phyloP scores from a whole-genome alignment of 1,140 invertebrate species.

The Drosophila parabipectinata region DNA sequence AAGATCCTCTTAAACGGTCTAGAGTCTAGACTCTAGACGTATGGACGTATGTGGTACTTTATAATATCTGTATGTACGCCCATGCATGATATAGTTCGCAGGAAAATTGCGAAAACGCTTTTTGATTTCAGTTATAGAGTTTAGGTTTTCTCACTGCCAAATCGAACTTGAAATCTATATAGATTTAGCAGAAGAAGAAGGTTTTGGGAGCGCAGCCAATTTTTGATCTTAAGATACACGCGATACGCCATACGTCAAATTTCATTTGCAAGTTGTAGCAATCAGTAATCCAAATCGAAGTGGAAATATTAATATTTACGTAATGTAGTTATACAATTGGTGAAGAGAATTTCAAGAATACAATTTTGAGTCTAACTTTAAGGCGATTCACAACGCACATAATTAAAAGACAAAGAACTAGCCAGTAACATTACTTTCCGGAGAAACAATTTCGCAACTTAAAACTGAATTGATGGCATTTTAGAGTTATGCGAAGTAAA shows the following conservation, averaged over 20 bases:
- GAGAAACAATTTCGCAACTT: slow-evolving; percentile 46
- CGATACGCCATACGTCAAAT: slow-evolving; percentile 31
- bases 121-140: slow-evolving; percentile 44
- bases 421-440: slow-evolving; percentile 43
- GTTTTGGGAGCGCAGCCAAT: background rate
- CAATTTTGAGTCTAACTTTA: slow-evolving; percentile 51
- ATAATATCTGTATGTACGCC: background rate
- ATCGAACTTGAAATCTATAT: slow-evolving; percentile 39
- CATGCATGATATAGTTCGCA: background rate
- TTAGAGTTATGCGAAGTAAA: slow-evolving; percentile 58
- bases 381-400: slow-evolving; percentile 68
- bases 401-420: slow-evolving; percentile 40
- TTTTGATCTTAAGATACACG: background rate
- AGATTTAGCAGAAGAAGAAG: slow-evolving; percentile 16
- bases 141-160: slow-evolving; percentile 77
- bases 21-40: slow-evolving; percentile 4
- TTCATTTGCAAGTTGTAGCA: slow-evolving; percentile 78
- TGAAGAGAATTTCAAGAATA: slow-evolving; percentile 40
- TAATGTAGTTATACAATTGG: slow-evolving; percentile 46
- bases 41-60: slow-evolving; percentile 3
- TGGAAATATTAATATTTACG: slow-evolving; percentile 58
- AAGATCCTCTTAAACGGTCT: slow-evolving; percentile 15
- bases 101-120: slow-evolving; percentile 11
- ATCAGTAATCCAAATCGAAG: slow-evolving; percentile 63
- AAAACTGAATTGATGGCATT: slow-evolving; percentile 80